These are phyloP conservation scores for Tapirus terrestris DNA, from an alignment of 2,113 vertebrate species.

Conservation along the genomic window DNA sequence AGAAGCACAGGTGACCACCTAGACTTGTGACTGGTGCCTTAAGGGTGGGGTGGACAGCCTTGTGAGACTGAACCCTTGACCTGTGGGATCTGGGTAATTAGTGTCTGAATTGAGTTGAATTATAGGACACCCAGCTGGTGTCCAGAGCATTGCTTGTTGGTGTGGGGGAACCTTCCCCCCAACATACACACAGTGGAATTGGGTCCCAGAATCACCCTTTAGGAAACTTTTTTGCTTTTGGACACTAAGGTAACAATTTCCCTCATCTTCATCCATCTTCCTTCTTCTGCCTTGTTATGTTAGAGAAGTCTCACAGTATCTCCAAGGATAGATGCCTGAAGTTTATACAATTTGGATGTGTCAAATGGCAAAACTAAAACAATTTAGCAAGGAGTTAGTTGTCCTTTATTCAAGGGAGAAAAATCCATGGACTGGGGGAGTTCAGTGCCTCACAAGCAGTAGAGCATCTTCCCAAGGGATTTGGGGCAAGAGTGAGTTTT, in stretches of 20 bases:
- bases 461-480: neutral
- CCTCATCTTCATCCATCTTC: neutral
- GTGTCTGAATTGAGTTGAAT: neutral
- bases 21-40: neutral
- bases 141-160: neutral
- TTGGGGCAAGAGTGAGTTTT: neutral
- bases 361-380: neutral
- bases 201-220: neutral
- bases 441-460: neutral
- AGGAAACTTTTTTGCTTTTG: neutral
- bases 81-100: neutral
- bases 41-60: neutral
- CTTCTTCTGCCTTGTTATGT: neutral
- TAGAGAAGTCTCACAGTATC: neutral
- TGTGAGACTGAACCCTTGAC: neutral
- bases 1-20: neutral
- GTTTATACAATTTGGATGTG: neutral
- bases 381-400: neutral
- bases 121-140: neutral
- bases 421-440: neutral
- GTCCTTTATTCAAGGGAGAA: neutral
- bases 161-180: neutral
- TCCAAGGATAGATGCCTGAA: neutral
- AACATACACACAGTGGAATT: neutral
- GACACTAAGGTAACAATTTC: neutral